phyloP scores from a whole-genome alignment of 2,113 vertebrate species.

The Xiphophorus maculatus region DNA sequence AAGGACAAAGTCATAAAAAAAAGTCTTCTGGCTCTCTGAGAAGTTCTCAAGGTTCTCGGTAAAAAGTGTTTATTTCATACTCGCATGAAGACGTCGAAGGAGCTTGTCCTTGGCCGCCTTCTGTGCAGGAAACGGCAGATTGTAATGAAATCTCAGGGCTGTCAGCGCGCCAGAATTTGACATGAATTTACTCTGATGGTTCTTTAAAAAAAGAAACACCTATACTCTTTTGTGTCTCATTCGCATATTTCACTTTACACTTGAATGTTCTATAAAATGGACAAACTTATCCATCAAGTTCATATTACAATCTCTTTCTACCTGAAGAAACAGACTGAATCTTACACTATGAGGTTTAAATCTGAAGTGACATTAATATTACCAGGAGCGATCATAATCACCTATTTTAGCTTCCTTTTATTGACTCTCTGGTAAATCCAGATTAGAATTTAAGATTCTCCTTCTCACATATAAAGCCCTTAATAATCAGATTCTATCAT shows the following conservation, averaged over 20 bases:
- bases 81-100: constrained; percentile 30
- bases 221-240: neutral
- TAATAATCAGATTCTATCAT: no score
- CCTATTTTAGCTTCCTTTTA: neutral
- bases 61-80: constrained; percentile 33
- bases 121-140: constrained; percentile 42
- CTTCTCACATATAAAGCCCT: neutral
- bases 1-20: constrained; percentile 40
- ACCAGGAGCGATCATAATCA: neutral
- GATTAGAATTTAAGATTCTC: neutral
- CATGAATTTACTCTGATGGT: constrained; percentile 6
- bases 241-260: neutral
- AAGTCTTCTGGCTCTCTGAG: neutral
- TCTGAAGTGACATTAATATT: no score
- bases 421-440: neutral
- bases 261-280: neutral
- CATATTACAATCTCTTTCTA: neutral
- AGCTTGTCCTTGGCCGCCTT: constrained; percentile 48
- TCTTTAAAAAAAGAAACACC: neutral
- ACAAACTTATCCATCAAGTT: neutral
- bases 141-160: constrained; percentile 16
- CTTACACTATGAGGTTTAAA: no score
- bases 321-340: neutral
- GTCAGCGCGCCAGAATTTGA: constrained; percentile 13
- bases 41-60: constrained; percentile 52